phyloP scores from a whole-genome alignment of 2,888 invertebrate genomes.

The Dryobotodes eremita region DNA sequence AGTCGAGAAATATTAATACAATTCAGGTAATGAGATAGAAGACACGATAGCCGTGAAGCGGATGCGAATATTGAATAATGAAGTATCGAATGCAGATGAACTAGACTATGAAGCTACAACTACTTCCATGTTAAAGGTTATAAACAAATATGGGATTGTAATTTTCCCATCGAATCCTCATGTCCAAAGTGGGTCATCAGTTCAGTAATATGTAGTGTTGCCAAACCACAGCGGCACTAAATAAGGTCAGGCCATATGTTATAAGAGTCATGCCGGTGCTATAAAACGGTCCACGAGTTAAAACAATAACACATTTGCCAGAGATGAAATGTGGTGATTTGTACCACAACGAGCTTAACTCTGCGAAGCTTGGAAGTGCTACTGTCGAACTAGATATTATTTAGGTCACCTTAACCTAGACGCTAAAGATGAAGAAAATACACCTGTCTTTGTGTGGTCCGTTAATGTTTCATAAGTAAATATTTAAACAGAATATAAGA shows the following conservation, averaged over 20 bases:
- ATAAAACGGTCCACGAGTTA: conserved; percentile 80
- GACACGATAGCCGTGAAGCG: neutral
- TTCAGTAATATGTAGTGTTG: conserved; percentile 48
- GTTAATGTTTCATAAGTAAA: conserved; percentile 33
- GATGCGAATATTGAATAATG: conserved; percentile 18
- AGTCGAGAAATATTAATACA: conserved; percentile 6
- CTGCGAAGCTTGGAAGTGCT: conserved; percentile 57
- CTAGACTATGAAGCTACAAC: conserved; percentile 7
- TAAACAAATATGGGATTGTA: conserved; percentile 45
- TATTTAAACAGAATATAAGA: conserved; percentile 13
- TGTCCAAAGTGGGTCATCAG: conserved; percentile 59
- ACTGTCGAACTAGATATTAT: conserved; percentile 71
- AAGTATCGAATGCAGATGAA: conserved; percentile 13
- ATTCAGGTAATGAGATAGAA: neutral
- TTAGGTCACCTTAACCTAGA: conserved; percentile 68
- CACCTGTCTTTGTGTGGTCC: conserved; percentile 21
- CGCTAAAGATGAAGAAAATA: conserved; percentile 24
- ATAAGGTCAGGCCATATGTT: conserved; percentile 73
- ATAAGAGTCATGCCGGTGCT: conserved; percentile 69
- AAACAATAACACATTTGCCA: conserved; percentile 86
- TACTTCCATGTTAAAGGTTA: conserved; percentile 5
- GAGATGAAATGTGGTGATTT: conserved; percentile 78
- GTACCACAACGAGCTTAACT: conserved; percentile 69
- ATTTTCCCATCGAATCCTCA: conserved; percentile 61
- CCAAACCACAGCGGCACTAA: conserved; percentile 74